Conservation (phyloP, 37 sponge, comb jelly and placozoan genomes). For the Cliona cf. orientalis region DNA sequence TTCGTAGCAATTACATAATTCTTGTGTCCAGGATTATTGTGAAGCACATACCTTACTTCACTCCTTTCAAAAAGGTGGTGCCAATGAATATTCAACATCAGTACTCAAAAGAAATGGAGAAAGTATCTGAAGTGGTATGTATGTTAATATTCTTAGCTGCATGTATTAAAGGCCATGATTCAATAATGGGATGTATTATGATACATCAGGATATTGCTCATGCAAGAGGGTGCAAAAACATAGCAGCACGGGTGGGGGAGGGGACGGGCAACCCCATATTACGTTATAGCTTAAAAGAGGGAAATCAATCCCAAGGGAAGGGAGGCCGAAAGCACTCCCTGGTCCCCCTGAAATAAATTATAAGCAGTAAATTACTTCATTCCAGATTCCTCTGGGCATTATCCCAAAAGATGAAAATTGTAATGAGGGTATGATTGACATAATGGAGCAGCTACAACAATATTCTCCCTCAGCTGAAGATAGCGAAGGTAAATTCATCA, state of each 20-base stretch:
- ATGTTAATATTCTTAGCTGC: too few relatives aligned
- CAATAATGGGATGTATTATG: too few relatives aligned
- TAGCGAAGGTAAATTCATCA: not conserved
- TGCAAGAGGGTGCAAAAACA: too few relatives aligned
- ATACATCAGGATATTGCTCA: too few relatives aligned
- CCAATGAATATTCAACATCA: constrained; percentile 22
- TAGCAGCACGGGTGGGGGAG: too few relatives aligned
- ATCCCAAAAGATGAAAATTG: constrained; percentile 19
- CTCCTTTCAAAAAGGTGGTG: not conserved
- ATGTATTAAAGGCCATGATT: too few relatives aligned
- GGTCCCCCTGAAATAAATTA: too few relatives aligned
- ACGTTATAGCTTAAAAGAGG: too few relatives aligned
- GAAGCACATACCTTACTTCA: constrained; percentile 6
- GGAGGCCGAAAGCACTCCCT: too few relatives aligned
- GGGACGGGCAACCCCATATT: too few relatives aligned
- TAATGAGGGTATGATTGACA: constrained; percentile 21
- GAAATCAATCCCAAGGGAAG: too few relatives aligned
- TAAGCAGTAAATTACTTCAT: too few relatives aligned
- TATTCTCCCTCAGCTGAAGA: constrained; percentile 2
- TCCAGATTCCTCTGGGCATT: constrained; percentile 13
- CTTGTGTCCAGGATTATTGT: constrained; percentile 14
- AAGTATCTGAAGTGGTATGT: constrained; percentile 18
- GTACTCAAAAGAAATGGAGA: constrained; percentile 14
- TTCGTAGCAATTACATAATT: constrained; percentile 22
- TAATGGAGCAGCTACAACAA: constrained; percentile 14